Evolutionary conservation across 2,888 invertebrate genomes (phyloP).

Genomic region (Linnaemya vulpina): DNA sequence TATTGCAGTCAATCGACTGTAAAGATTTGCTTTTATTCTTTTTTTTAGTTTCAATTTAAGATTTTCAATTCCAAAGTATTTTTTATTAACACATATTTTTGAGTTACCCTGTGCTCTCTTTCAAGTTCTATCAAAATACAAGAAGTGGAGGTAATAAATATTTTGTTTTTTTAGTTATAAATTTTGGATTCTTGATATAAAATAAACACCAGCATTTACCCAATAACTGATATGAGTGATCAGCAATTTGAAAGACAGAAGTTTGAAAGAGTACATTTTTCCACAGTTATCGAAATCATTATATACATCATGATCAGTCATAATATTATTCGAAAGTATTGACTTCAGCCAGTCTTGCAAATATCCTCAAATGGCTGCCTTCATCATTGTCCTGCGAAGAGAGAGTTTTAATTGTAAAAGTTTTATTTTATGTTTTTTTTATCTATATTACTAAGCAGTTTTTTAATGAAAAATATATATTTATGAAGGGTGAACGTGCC

Average conservation of each 20-base stretch:
- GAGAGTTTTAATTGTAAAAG: no score
- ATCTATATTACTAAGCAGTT: no score
- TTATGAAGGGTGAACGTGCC: no score
- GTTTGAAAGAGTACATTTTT: constrained; percentile 25
- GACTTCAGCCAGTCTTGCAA: no score
- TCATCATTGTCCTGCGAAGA: no score
- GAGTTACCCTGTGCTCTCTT: constrained; percentile 36
- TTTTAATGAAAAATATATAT: no score
- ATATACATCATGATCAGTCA: neutral
- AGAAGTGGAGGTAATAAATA: constrained; percentile 47
- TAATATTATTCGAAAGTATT: no score
- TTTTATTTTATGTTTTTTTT: no score
- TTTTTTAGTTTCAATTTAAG: no score
- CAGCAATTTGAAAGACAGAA: constrained; percentile 11
- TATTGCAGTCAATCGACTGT: no score
- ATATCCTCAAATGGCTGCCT: no score
- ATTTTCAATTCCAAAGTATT: neutral
- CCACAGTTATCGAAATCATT: neutral
- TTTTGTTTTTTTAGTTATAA: constrained; percentile 28
- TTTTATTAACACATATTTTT: neutral
- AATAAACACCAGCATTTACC: constrained; percentile 55
- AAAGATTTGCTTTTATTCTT: no score
- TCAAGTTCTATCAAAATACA: constrained; percentile 10
- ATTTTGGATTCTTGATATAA: constrained; percentile 43
- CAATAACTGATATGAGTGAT: constrained; percentile 56